Evolutionary conservation across 2,797 vertebrate genomes (phyloP), one percentile per base, ranked within the genome.

Genomic region (Streptopelia turtur): DNA sequence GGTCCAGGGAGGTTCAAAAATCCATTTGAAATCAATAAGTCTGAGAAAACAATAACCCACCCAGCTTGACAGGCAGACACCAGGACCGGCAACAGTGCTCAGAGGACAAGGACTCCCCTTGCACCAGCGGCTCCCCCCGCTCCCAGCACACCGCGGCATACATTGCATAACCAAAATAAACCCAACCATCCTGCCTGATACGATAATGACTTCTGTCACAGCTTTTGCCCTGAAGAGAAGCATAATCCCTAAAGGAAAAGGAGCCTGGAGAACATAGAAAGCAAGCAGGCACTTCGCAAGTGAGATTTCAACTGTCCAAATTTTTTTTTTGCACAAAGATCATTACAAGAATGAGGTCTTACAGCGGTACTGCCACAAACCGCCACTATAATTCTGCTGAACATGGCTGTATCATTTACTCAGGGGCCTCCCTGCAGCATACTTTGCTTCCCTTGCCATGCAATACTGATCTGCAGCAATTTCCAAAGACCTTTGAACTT

Each of bases 121-220:
- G 49, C 68, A 35, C 28, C 1, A 5, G 25, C 75, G 31, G 79
- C 87, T 87, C 50, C 39, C 68, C 78, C 57, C 72, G 53, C 69
- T 91, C 90, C 33, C 3, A 1, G 64, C 31, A 25, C 74, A 49
- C 74, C 53, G 66, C 30, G 1, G 57, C 82, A 66, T 76, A 56
- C 45, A 55, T 81, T 94, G 80, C 91, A 68, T 90, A 95, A 96
- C 92, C 75, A 71, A 88, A 96, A 39, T 84, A 92, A 94, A 39
- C 81, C 52, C 70, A 76, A 69, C 88, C 77, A 86, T 93, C 94
- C 87, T 31, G 70, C 78, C 87, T 85, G 81, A 95, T 88, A 87
- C 16, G 56, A 90, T 95, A 90, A 96, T 87, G 76, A 93, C 65
- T 45, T 79, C 80, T 93, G 95, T 87, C 93, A 94, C 89, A 87